Evolutionary conservation across 2,888 invertebrate species (phyloP).

Genomic region (Aplocera efformata): DNA sequence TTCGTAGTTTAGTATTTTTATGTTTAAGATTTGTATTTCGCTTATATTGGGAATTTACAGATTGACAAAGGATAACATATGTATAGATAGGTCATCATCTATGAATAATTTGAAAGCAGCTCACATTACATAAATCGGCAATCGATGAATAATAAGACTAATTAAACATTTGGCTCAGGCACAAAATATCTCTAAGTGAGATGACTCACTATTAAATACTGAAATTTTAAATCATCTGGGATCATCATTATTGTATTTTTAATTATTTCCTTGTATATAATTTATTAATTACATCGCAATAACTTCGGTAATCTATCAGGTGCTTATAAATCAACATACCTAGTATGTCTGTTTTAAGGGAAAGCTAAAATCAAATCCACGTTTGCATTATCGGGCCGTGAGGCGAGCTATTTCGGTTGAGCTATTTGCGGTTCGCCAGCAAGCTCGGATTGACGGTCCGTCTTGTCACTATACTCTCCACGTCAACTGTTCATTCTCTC

Average conservation of each 20-base stretch:
- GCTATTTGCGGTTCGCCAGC: constrained; percentile 73
- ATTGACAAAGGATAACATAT: constrained; percentile 32
- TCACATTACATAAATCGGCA: constrained; percentile 39
- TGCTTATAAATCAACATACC: constrained; percentile 19
- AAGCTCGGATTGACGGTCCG: constrained; percentile 78
- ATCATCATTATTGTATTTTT: constrained; percentile 27
- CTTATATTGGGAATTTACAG: constrained; percentile 44
- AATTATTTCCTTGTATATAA: neutral
- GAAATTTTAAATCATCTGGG: constrained; percentile 24
- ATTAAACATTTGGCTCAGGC: constrained; percentile 56
- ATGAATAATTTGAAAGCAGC: constrained; percentile 23
- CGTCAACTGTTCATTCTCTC: constrained; percentile 55
- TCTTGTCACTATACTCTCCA: constrained; percentile 65
- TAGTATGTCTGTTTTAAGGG: constrained; percentile 48
- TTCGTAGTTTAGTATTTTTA: constrained; percentile 56
- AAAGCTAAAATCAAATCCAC: constrained; percentile 71
- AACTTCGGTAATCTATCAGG: constrained; percentile 2
- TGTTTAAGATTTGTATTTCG: constrained; percentile 53
- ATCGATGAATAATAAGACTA: constrained; percentile 48
- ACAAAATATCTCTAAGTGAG: constrained; percentile 42
- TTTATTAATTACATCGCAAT: too few relatives aligned
- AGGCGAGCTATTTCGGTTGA: constrained; percentile 70
- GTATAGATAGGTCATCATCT: too few relatives aligned
- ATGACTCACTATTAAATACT: constrained; percentile 45
- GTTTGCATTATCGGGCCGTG: constrained; percentile 75